These are phyloP conservation scores for Dicranocentrus wangi DNA, from an alignment of 2,888 invertebrate species.

Conservation along the genomic window DNA sequence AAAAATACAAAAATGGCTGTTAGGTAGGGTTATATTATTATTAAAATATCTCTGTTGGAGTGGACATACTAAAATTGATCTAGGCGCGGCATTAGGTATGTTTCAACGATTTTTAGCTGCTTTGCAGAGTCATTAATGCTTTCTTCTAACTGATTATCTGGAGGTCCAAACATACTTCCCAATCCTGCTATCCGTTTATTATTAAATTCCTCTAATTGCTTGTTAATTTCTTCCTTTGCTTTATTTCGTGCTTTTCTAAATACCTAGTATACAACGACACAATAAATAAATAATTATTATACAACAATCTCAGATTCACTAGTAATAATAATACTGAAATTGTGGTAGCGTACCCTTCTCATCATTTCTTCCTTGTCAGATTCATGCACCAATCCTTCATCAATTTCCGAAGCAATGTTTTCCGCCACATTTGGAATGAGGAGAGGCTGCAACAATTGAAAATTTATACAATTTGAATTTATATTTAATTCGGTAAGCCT, in stretches of 20 bases:
- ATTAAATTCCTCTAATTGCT: slow-evolving; percentile 88
- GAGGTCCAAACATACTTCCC: slow-evolving; percentile 91
- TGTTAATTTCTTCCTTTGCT: slow-evolving; percentile 87
- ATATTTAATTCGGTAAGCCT: no score
- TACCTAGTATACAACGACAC: no score
- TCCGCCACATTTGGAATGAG: slow-evolving; percentile 88
- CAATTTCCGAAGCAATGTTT: slow-evolving; percentile 90
- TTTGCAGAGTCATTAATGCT: slow-evolving; percentile 86
- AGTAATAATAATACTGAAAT: no score
- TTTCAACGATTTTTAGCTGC: slow-evolving; percentile 85
- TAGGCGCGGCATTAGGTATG: slow-evolving; percentile 82
- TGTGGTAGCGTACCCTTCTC: slow-evolving; percentile 79
- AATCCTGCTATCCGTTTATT: slow-evolving; percentile 92
- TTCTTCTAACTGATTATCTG: slow-evolving; percentile 85
- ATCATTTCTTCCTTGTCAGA: slow-evolving; percentile 92
- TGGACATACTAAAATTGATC: slow-evolving; percentile 82
- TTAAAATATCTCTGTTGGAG: slow-evolving; percentile 79
- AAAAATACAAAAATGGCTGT: slow-evolving; percentile 43
- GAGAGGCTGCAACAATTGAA: slow-evolving; percentile 81
- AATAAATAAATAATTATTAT: slow-evolving; percentile 3
- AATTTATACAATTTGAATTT: no score
- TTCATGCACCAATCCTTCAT: slow-evolving; percentile 87
- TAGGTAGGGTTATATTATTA: no score
- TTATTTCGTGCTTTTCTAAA: slow-evolving; percentile 91
- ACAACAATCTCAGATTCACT: not conserved